A percentile compares a stretch with the other conserved stretches of the same genome.
Conservation (phyloP, 2,113 vertebrate genomes). For the Mystacornis crossleyi region DNA sequence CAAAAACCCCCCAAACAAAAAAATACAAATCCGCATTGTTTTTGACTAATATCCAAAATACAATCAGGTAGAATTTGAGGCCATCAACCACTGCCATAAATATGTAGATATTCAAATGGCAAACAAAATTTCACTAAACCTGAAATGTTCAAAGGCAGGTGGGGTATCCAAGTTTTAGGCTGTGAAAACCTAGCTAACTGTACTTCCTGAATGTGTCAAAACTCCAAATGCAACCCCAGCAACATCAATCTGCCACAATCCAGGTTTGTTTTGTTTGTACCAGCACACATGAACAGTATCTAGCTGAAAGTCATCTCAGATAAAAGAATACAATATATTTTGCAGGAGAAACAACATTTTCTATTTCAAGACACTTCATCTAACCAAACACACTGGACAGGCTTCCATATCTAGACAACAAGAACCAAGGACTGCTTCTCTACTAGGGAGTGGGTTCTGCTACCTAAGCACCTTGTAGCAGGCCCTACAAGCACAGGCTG, state of each 20-base stretch:
- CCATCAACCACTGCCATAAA: background rate
- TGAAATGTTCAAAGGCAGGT: background rate
- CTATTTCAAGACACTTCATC: background rate
- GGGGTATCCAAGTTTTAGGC: background rate
- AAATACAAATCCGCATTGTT: fast-evolving
- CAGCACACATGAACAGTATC: background rate
- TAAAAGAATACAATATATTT: background rate
- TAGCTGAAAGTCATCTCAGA: background rate
- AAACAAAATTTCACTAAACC: background rate
- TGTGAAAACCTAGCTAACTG: background rate
- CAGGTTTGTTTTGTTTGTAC: background rate
- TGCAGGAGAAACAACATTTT: background rate
- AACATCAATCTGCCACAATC: background rate
- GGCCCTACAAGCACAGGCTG: background rate
- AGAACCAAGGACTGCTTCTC: background rate
- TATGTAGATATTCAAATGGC: fast-evolving
- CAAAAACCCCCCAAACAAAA: too few relatives aligned
- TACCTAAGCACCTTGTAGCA: background rate
- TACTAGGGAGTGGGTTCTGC: background rate
- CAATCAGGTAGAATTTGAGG: background rate
- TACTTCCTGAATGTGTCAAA: background rate
- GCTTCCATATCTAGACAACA: background rate
- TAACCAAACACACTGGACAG: background rate
- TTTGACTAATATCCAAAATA: background rate
- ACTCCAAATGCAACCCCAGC: background rate